Evolutionary conservation across 2,113 vertebrate genomes (phyloP), one percentile per base, ranked within the genome.

Genomic region (Lathamus discolor): DNA sequence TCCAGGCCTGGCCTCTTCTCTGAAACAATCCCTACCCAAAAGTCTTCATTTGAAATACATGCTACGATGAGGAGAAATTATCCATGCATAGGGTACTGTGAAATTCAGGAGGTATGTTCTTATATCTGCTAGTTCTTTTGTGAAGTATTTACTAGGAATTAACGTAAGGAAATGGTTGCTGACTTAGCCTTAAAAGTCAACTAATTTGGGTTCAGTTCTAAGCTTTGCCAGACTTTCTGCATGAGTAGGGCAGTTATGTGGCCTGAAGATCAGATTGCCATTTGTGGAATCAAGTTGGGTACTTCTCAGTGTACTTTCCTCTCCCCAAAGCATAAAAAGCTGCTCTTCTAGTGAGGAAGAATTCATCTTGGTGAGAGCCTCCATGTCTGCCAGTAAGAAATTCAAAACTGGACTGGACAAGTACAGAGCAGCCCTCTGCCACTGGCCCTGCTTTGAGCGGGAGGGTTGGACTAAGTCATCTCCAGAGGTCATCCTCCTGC

Each of bases 201-300:
- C 0, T 0, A 13, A 2, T 25, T 29, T 67, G 35, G 23, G 52
- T 57, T 68, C 41, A 7, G 28, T 25, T 52, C 52, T 18, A 10
- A 54, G 87, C 59, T 66, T 55, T 27, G 20, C 49, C 35, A 18
- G 61, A 4, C 19, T 9, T 35, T 9, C 25, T 66, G 35, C 17
- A 0, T 4, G 48, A 74, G 66, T 3, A 18, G 51, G 33, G 72
- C 66, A 5, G 10, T 35, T 68, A 1, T 1, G 20, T 51, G 49
- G 33, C 44, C 61, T 13, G 13, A 24, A 13, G 27, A 3, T 54
- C 35, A 29, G 27, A 37, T 33, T 2, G 0, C 18, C 9, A 1
- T 31, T 61, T 64, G n/a, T 28, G 44, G 35, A 20, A n/a, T 39
- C 39, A 25, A 27, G 16, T 55, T 59, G 28, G 57, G 27, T 33